phyloP scores from a whole-genome alignment of 2,797 vertebrate genomes.

The Helostoma temminkii region DNA sequence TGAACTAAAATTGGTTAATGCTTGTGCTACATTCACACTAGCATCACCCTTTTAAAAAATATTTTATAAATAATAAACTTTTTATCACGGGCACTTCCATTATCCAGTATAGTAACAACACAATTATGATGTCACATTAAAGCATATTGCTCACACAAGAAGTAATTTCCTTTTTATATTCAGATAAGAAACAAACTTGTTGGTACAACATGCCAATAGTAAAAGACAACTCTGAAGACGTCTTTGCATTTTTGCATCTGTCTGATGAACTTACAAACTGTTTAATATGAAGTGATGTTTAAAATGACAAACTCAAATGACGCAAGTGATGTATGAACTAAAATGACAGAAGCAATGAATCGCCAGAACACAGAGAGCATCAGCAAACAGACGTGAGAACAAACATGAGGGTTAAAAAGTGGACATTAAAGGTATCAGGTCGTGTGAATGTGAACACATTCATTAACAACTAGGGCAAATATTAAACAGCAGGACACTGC shows the following conservation, averaged over 20 bases:
- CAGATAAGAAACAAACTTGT: background rate
- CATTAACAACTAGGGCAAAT: constrained; percentile 1
- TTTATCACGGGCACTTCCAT: background rate
- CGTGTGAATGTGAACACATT: background rate
- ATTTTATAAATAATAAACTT: background rate
- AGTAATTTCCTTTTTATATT: background rate
- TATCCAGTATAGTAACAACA: background rate
- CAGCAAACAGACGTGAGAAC: constrained; percentile 1
- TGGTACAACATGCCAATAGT: background rate
- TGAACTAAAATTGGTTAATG: no score
- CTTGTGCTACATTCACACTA: background rate
- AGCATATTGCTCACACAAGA: background rate
- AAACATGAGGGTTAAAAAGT: background rate
- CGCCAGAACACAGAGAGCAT: constrained; percentile 26
- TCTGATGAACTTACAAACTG: background rate
- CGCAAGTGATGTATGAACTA: constrained; percentile 3
- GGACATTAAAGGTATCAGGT: constrained; percentile 14
- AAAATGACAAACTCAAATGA: constrained; percentile 14
- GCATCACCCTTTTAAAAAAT: background rate
- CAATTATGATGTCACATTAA: background rate
- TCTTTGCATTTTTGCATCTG: background rate
- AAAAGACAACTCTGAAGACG: background rate
- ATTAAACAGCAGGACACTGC: background rate
- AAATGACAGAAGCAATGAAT: constrained; percentile 25
- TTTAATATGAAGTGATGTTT: constrained; percentile 22